These are phyloP conservation scores for Nothocercus julius DNA, from an alignment of 2,113 vertebrate genomes.

Conservation along the genomic window DNA sequence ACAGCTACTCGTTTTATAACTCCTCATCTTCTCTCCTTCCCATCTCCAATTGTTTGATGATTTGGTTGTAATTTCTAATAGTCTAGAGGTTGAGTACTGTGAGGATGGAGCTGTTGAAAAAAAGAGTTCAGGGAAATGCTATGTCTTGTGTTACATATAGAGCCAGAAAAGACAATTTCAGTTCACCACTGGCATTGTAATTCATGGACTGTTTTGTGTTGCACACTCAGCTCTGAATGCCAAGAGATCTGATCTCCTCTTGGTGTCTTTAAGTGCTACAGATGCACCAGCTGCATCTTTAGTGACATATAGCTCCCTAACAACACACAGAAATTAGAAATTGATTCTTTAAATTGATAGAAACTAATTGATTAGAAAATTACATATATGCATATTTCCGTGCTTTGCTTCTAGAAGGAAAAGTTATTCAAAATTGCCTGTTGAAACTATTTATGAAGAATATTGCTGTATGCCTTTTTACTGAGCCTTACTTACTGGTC, in stretches of 20 bases:
- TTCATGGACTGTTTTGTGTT: not conserved
- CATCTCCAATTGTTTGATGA: not conserved
- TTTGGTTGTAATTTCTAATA: not conserved
- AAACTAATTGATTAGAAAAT: not conserved
- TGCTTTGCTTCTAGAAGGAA: not conserved
- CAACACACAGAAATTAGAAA: rapidly evolving
- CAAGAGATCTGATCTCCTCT: not conserved
- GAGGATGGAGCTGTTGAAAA: not conserved
- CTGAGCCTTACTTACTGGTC: rapidly evolving
- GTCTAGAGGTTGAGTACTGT: not conserved
- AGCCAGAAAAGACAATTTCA: not conserved
- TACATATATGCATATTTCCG: not conserved
- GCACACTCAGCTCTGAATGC: not conserved
- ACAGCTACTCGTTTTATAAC: not conserved
- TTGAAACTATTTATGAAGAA: not conserved
- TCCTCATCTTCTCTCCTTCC: not conserved
- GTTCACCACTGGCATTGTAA: not conserved
- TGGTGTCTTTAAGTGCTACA: not conserved
- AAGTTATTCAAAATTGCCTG: not conserved
- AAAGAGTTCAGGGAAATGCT: not conserved
- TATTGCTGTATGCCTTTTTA: not conserved
- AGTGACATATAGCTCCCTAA: too few species aligned
- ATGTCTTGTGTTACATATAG: not conserved
- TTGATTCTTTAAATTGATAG: not conserved
- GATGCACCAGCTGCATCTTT: not conserved